Conservation (phyloP, 2,113 vertebrate genomes). For the Pelmatolapia mariae region DNA sequence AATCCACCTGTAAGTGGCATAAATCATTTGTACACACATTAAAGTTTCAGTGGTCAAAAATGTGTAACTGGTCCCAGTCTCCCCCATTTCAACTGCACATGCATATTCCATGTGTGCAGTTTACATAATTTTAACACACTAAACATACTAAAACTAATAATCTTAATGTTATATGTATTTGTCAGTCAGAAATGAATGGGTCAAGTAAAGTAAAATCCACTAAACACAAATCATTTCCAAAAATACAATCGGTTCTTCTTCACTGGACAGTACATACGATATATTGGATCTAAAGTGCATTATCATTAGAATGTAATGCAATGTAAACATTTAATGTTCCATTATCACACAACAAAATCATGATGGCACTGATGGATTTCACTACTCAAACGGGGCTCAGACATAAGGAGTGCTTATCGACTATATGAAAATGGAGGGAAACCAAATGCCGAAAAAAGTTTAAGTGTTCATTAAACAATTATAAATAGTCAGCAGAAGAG, state of each 20-base stretch:
- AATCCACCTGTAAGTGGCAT: neutral
- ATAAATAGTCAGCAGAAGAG: neutral
- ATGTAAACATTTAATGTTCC: neutral
- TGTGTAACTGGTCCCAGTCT: neutral
- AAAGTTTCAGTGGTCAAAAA: neutral
- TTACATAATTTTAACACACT: neutral
- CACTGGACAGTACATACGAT: neutral
- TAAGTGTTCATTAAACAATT: neutral
- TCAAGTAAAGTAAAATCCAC: neutral
- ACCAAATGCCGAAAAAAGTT: neutral
- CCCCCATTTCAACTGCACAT: neutral
- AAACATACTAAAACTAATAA: neutral
- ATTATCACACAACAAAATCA: neutral
- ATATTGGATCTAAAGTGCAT: neutral
- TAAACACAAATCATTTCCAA: neutral
- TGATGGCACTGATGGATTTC: neutral
- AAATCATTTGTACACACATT: neutral
- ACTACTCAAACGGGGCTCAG: neutral
- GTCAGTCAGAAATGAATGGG: fast-evolving
- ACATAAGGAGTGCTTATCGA: neutral
- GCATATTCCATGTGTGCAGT: too few relatives aligned
- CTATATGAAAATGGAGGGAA: neutral
- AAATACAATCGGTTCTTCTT: neutral
- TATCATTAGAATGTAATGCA: neutral
- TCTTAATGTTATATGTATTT: neutral